Percentiles rank a stretch among this genome's conserved stretches.
These are phyloP conservation scores for Drosophila kanekoi DNA, from an alignment of 2,888 invertebrate genomes.

Conservation along the genomic window DNA sequence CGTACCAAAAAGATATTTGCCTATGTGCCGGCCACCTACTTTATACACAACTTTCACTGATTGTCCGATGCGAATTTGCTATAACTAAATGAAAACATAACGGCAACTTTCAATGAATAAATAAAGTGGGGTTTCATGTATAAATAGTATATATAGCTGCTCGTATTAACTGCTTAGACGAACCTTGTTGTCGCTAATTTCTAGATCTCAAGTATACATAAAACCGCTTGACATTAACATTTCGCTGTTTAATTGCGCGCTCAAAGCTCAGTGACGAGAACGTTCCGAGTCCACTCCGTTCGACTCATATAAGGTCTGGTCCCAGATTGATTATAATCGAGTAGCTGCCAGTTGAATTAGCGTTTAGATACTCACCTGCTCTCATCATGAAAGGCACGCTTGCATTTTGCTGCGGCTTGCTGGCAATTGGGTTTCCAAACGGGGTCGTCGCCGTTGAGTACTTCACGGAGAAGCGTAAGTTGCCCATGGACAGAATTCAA, in stretches of 20 bases:
- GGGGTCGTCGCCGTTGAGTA: conserved; percentile 54
- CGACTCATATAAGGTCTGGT: conserved; percentile 11
- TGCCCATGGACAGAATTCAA: neutral
- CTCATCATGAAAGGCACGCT: conserved; percentile 42
- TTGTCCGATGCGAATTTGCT: neutral
- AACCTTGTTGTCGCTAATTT: conserved; percentile 9
- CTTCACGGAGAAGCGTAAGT: conserved; percentile 74
- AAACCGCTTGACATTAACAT: conserved; percentile 28
- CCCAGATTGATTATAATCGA: conserved; percentile 28
- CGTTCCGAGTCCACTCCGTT: conserved; percentile 2
- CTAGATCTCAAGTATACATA: conserved; percentile 4
- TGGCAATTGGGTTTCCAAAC: conserved; percentile 40
- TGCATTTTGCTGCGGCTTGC: conserved; percentile 33
- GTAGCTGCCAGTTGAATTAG: conserved; percentile 11
- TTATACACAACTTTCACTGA: conserved; percentile 57
- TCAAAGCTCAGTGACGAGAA: conserved; percentile 37
- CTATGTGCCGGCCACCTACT: conserved; percentile 87
- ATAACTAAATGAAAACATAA: neutral
- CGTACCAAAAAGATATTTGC: conserved; percentile 88
- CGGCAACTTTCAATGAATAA: neutral
- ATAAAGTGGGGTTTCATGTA: neutral
- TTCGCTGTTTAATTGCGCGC: conserved; percentile 24
- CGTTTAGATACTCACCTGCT: conserved; percentile 28
- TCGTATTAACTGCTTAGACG: neutral
- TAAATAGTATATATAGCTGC: neutral